Evolutionary conservation across 2,113 vertebrate species (phyloP), one percentile per base, ranked within the genome.

Genomic region (Lepus europaeus): DNA sequence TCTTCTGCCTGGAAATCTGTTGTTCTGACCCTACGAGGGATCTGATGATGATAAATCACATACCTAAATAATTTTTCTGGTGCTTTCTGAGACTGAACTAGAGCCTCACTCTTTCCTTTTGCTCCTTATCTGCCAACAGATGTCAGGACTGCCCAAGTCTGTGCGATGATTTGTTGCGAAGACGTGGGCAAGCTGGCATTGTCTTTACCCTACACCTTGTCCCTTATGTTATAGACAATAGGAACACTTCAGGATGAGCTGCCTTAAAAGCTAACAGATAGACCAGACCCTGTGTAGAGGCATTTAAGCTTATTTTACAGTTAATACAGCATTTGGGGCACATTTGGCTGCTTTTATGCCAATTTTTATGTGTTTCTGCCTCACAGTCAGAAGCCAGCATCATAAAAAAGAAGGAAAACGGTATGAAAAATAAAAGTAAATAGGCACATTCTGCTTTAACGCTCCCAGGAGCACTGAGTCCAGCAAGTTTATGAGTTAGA

Each of bases 301-400:
- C 97, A 93, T 96, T 97, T 96, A 93, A 87, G 87, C 90, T 94
- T 87, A 95, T 95, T 96, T 97, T 90, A 82, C 56, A 80, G 96
- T 93, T 97, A 97, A 96, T 95, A 96, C 31, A 97, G 94, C 97
- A 95, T 96, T 92, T 96, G 97, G 96, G 97, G 96, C 96, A 96
- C 95, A 97, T 97, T 97, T 97, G 70, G 92, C 80, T 97, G 84
- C 68, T 96, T 97, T 97, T 95, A 97, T 96, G 94, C 96, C 96
- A 96, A 92, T 97, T 97, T 97, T 97, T 97, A 95, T 97, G 92
- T 89, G 89, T 97, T 96, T 95, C 96, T 95, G 92, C 86, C 79
- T 87, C 96, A 89, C 79, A 61, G 95, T 97, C 9, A 81, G 94
- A 95, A 97, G 66, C 95, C 31, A 64, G 66, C 66, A 87, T 84